Percentiles rank a stretch among this genome's conserved stretches.
phyloP scores from a whole-genome alignment of 2,113 vertebrate genomes.

The Puma concolor region DNA sequence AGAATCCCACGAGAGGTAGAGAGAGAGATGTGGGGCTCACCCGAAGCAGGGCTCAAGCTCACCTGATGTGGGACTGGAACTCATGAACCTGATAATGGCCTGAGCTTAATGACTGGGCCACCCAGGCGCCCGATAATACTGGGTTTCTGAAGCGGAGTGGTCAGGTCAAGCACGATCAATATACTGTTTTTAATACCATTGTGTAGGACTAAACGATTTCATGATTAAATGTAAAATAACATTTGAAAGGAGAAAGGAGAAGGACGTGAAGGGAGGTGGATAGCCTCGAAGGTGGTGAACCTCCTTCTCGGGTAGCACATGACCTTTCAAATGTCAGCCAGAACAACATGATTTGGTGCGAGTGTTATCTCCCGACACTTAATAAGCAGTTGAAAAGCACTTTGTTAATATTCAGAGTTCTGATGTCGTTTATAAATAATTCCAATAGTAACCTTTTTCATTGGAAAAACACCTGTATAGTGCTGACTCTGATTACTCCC shows the following conservation, averaged over 20 bases:
- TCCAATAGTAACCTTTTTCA: constrained; percentile 76
- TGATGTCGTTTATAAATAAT: constrained; percentile 72
- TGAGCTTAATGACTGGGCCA: background rate
- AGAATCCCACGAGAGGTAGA: background rate
- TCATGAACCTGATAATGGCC: background rate
- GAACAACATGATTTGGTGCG: background rate
- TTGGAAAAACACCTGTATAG: constrained; percentile 71
- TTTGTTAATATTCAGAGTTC: constrained; percentile 69
- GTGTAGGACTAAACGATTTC: background rate
- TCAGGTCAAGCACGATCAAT: background rate
- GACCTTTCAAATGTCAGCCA: constrained; percentile 65
- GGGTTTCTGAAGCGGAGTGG: background rate
- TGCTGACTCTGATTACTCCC: constrained; percentile 70
- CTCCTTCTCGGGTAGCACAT: background rate
- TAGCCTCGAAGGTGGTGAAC: background rate
- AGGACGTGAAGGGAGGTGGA: background rate
- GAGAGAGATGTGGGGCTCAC: background rate
- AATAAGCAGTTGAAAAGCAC: constrained; percentile 61
- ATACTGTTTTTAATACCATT: background rate
- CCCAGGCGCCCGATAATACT: background rate
- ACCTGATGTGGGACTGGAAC: too few relatives aligned
- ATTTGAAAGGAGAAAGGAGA: background rate
- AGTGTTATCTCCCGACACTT: background rate
- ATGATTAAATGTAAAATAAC: constrained; percentile 35
- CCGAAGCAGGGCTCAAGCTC: too few relatives aligned